Evolutionary conservation across 2,888 invertebrate genomes (phyloP), one percentile per base, ranked within the genome.

Genomic region (Gibbula magus): DNA sequence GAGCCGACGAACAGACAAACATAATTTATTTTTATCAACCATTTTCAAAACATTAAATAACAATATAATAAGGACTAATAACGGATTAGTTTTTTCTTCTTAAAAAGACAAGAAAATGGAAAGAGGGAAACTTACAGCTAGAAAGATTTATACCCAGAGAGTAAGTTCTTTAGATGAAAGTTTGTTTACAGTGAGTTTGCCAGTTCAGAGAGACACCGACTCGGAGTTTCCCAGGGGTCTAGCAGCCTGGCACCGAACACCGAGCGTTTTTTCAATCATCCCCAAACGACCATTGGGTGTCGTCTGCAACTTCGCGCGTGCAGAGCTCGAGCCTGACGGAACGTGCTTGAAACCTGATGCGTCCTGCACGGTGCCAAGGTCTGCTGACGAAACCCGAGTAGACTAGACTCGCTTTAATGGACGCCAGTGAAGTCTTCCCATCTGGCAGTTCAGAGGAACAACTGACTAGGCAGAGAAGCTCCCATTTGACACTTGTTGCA

Each of bases 401-500:
- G 74, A 39, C 16, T 74, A 74, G 45, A 74, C 74, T 51, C 45
- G 39, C 51, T 74, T 25, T 74, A 74, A 74, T 74, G 74, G 45
- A 51, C 29, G 25, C 74, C 74, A 45, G 74, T 74, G 45, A 74
- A 51, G 51, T 51, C 74, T 25, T 52, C n/a, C 53, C 75, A 74
- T 67, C 78, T 78, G 67, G 67, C 52, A 70, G 70, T 78, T 32
- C 61, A 67, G 51, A 51, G 70, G 70, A 78, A 78, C 78, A 52
- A 78, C n/a, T n/a, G n/a, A n/a, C 67, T 74, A 22, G 78, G 39
- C 39, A 22, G 25, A 51, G 66, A 45, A 77, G 51, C 70, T 25
- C n/a, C 25, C 70, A 78, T 52, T 78, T 78, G 78, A 70, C 70
- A 70, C 78, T 77, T 77, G 77, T 77, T 77, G 77, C 51, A 53